These are phyloP conservation scores for Merops nubicus DNA, from an alignment of 2,113 vertebrate genomes.

Conservation along the genomic window DNA sequence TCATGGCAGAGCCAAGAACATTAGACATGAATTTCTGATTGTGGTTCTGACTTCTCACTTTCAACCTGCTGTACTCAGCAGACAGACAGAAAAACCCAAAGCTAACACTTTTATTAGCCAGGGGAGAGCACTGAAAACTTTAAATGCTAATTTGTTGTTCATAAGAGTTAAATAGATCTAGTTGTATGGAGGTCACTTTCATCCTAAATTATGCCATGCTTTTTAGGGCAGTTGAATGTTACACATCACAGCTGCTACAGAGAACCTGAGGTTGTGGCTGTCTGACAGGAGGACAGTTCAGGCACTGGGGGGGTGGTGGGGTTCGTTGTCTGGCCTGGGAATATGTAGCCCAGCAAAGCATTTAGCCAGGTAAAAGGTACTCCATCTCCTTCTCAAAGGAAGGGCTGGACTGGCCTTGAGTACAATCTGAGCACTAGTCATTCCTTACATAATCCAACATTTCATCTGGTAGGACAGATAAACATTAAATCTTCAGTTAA, in stretches of 20 bases:
- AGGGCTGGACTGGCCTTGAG: background rate
- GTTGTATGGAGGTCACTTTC: background rate
- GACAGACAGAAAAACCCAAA: background rate
- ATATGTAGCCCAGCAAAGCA: background rate
- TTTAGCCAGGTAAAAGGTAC: background rate
- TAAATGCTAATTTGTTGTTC: background rate
- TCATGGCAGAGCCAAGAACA: background rate
- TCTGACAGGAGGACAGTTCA: background rate
- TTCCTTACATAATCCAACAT: background rate
- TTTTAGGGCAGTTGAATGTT: background rate
- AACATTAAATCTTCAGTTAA: background rate
- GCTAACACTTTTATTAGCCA: background rate
- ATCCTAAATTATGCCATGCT: background rate
- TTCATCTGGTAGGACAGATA: background rate
- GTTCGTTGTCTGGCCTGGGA: no score
- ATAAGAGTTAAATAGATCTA: background rate
- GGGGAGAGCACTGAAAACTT: background rate
- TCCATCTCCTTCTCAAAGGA: background rate
- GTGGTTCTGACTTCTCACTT: background rate
- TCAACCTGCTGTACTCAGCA: background rate
- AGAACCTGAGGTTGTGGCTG: background rate
- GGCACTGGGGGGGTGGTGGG: background rate
- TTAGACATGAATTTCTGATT: background rate
- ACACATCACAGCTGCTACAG: background rate
- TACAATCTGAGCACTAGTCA: background rate